Percentiles rank a stretch among this genome's conserved stretches.
These are phyloP conservation scores for Cephus pygmeus DNA, from an alignment of 2,888 invertebrate genomes.

Conservation along the genomic window DNA sequence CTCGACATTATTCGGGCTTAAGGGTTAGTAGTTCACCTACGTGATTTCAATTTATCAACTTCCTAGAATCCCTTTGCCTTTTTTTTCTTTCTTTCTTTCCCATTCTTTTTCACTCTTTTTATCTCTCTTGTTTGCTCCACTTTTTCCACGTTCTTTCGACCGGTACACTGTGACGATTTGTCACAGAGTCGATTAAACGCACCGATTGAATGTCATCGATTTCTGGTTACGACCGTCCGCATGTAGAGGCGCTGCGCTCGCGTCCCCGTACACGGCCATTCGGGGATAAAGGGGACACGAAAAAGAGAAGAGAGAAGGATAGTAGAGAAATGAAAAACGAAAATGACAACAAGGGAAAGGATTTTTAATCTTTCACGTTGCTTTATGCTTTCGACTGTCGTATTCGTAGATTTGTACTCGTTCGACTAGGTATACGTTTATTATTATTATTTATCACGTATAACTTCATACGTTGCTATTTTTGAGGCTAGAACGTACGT, in stretches of 20 bases:
- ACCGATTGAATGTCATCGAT: conserved; percentile 34
- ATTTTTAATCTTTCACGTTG: background rate
- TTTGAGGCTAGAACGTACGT: background rate
- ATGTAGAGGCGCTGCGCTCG: background rate
- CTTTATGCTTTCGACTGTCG: background rate
- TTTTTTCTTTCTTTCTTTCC: background rate
- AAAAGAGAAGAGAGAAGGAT: background rate
- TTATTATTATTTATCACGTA: background rate
- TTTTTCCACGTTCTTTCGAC: background rate
- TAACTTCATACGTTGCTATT: background rate
- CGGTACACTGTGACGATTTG: background rate
- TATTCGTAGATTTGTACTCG: background rate
- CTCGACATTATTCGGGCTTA: background rate
- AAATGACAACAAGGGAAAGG: background rate
- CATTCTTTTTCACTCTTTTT: background rate
- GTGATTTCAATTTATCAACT: background rate
- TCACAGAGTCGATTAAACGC: background rate
- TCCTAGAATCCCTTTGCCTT: background rate
- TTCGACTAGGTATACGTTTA: background rate
- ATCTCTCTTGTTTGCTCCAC: background rate
- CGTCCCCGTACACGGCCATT: background rate
- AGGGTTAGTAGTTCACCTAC: background rate
- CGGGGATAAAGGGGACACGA: background rate
- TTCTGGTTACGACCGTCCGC: conserved; percentile 36
- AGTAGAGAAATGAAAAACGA: background rate